A percentile compares a stretch with the other conserved stretches of the same genome.
phyloP scores from a whole-genome alignment of 2,888 invertebrate species.

The Gymnoscelis rufifasciata region DNA sequence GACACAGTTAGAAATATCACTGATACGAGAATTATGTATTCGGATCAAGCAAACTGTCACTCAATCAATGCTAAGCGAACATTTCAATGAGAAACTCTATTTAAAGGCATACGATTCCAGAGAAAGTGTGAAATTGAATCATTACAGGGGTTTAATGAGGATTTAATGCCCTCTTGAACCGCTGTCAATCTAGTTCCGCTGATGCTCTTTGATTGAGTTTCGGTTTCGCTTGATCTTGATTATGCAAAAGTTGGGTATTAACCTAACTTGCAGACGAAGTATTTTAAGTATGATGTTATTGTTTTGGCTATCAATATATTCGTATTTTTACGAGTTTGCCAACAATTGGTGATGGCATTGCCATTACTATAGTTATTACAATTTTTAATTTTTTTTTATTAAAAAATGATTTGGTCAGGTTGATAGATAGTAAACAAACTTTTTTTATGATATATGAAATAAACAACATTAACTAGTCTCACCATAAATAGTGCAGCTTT shows the following conservation, averaged over 20 bases:
- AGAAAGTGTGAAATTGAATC: slow-evolving; percentile 53
- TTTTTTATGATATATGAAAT: no score
- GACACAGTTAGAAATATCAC: slow-evolving; percentile 18
- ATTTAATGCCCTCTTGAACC: slow-evolving; percentile 54
- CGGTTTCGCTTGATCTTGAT: neutral
- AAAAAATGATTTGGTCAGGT: no score
- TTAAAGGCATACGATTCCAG: slow-evolving; percentile 33
- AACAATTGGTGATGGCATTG: no score
- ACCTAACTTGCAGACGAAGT: no score
- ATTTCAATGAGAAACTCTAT: slow-evolving; percentile 15
- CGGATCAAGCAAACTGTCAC: slow-evolving; percentile 46
- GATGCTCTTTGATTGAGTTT: slow-evolving; percentile 34
- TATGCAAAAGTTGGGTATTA: slow-evolving; percentile 2
- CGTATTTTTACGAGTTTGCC: no score
- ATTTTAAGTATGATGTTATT: no score
- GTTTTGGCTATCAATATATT: no score
- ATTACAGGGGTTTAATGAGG: slow-evolving; percentile 46
- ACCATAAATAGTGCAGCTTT: no score
- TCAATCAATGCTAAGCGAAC: slow-evolving; percentile 36
- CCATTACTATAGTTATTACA: no score
- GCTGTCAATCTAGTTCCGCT: slow-evolving; percentile 52
- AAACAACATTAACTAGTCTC: no score
- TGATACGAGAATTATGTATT: slow-evolving; percentile 56
- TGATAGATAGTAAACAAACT: no score
- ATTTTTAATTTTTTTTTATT: no score